Conservation (phyloP, 1,140 invertebrate genomes). For the Bombus consobrinus region DNA sequence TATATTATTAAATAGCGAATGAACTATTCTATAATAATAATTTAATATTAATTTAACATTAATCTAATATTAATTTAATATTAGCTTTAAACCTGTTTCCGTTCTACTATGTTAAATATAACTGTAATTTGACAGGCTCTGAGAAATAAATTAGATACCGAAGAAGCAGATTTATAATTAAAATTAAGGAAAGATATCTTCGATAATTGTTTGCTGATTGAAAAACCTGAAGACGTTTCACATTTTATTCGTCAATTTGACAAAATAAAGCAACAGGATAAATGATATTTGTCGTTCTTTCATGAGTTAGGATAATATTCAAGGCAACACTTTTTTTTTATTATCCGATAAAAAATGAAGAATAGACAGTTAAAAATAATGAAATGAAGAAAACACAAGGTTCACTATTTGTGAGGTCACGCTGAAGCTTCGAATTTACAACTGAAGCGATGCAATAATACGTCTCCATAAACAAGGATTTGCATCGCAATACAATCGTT, state of each 20-base stretch:
- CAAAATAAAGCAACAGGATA: no score
- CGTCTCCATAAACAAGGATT: constrained; percentile 11
- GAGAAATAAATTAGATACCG: no score
- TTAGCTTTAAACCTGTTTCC: background rate
- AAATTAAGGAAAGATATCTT: background rate
- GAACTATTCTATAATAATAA: no score
- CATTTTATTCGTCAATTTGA: no score
- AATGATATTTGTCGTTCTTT: background rate
- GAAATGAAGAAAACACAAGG: background rate
- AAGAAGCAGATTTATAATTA: no score
- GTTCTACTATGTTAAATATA: background rate
- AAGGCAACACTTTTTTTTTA: background rate
- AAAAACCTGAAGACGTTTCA: background rate
- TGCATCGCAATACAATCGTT: background rate
- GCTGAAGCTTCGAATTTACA: background rate
- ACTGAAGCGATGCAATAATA: background rate
- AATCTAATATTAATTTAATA: background rate
- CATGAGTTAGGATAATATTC: background rate
- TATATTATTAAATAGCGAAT: background rate
- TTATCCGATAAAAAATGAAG: background rate
- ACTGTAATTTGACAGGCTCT: no score
- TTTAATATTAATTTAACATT: background rate
- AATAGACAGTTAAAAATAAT: background rate
- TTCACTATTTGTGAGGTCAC: background rate
- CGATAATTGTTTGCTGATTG: background rate